Evolutionary conservation across 2,888 invertebrate genomes (phyloP).

Genomic region (Syritta pipiens): DNA sequence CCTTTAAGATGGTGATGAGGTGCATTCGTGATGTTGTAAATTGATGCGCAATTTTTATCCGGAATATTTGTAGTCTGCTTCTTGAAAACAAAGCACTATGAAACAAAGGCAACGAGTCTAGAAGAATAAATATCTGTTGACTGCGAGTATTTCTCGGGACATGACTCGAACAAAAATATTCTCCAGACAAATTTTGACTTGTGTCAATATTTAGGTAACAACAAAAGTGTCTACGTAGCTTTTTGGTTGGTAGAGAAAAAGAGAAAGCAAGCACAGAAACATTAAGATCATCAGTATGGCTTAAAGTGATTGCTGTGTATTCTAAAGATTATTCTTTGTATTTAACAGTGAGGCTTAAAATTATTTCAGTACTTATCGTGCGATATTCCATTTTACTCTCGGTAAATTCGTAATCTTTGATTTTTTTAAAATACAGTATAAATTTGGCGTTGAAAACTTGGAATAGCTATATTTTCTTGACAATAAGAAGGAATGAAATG

Average conservation of each 20-base stretch:
- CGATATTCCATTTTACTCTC: no score
- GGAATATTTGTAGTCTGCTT: neutral
- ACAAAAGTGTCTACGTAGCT: neutral
- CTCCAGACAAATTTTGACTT: constrained; percentile 19
- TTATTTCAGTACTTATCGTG: no score
- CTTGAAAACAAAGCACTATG: neutral
- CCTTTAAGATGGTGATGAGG: no score
- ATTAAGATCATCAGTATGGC: neutral
- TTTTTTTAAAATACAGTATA: no score
- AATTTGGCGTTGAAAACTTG: no score
- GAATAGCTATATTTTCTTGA: no score
- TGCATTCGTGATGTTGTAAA: no score
- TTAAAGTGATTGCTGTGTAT: neutral
- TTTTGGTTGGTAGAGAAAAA: no score
- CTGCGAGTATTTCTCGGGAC: constrained; percentile 7
- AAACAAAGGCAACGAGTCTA: neutral
- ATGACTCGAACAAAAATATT: constrained; percentile 8
- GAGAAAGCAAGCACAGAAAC: no score
- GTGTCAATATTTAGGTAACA: constrained; percentile 36
- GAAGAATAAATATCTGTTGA: constrained; percentile 15
- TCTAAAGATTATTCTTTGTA: neutral
- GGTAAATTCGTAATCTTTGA: no score
- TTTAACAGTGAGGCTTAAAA: neutral
- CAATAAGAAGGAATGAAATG: no score
- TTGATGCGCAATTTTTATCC: constrained; percentile 7